Evolutionary conservation across 2,113 vertebrate genomes (phyloP).

Genomic region (Takifugu flavidus): DNA sequence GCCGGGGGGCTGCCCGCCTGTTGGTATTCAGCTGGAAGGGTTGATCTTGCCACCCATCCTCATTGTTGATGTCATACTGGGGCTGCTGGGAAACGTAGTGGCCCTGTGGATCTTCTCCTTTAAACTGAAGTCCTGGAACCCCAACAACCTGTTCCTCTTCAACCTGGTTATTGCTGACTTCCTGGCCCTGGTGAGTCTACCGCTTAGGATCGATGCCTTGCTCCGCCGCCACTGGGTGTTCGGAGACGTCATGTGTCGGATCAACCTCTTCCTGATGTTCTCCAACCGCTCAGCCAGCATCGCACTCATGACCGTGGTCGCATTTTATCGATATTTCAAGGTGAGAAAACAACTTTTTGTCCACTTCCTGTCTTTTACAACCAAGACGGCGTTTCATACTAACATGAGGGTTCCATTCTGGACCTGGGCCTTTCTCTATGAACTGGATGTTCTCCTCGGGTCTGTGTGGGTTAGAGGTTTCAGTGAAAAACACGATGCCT

Average conservation of each 20-base stretch:
- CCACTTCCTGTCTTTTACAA: too few relatives aligned
- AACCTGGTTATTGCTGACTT: slow-evolving; percentile 75
- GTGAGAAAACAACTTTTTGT: slow-evolving; percentile 23
- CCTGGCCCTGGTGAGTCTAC: slow-evolving; percentile 68
- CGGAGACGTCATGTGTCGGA: slow-evolving; percentile 52
- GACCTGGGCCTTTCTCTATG: too few relatives aligned
- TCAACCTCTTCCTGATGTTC: slow-evolving; percentile 75
- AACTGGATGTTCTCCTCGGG: too few relatives aligned
- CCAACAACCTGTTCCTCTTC: slow-evolving; percentile 69
- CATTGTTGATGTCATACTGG: slow-evolving; percentile 67
- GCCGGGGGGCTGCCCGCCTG: slow-evolving; percentile 47
- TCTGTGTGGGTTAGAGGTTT: too few relatives aligned
- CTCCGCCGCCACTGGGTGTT: slow-evolving; percentile 68
- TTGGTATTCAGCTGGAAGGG: slow-evolving; percentile 61
- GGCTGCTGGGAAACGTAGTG: slow-evolving; percentile 64
- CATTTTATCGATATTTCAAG: slow-evolving; percentile 76
- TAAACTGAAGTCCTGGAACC: slow-evolving; percentile 66
- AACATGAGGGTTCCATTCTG: too few relatives aligned
- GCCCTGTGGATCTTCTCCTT: slow-evolving; percentile 76
- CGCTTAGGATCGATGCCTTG: slow-evolving; percentile 69
- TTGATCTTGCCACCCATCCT: slow-evolving; percentile 63
- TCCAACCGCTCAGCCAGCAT: slow-evolving; percentile 73
- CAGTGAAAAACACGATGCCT: too few relatives aligned
- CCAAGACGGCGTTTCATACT: too few relatives aligned
- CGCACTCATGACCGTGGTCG: slow-evolving; percentile 70